Conservation (phyloP, 2,888 invertebrate species). For the Hetaerina titia region DNA sequence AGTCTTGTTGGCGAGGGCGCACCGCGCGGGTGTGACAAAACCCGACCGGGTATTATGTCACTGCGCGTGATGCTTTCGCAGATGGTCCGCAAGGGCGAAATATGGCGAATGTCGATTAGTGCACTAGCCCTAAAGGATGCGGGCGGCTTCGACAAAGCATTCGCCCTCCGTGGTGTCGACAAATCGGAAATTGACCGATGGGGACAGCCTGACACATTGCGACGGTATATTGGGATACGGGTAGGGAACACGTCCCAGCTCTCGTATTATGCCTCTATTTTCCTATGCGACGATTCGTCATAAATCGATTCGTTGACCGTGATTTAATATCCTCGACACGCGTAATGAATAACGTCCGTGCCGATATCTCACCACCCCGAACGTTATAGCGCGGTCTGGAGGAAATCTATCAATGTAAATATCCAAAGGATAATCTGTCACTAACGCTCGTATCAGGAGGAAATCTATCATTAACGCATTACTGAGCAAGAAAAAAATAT, state of each 20-base stretch:
- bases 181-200: constrained; percentile 4
- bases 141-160: background rate
- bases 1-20: too few relatives aligned
- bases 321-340: background rate
- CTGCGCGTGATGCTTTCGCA: background rate
- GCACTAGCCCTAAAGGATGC: background rate
- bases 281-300: background rate
- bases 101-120: background rate
- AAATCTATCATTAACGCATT: too few relatives aligned
- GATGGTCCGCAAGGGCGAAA: background rate
- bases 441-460: too few relatives aligned
- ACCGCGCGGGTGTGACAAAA: background rate
- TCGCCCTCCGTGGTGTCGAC: background rate
- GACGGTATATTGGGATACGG: background rate
- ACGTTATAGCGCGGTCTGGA: too few relatives aligned
- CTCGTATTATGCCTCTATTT: background rate
- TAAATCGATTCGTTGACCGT: background rate
- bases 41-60: background rate
- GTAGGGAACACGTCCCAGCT: background rate
- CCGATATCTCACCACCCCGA: background rate
- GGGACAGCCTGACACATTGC: background rate
- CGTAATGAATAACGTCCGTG: background rate
- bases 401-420: too few relatives aligned
- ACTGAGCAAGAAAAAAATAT: too few relatives aligned
- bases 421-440: too few relatives aligned